phyloP scores from a whole-genome alignment of 2,113 vertebrate species.

The Ochotona princeps region DNA sequence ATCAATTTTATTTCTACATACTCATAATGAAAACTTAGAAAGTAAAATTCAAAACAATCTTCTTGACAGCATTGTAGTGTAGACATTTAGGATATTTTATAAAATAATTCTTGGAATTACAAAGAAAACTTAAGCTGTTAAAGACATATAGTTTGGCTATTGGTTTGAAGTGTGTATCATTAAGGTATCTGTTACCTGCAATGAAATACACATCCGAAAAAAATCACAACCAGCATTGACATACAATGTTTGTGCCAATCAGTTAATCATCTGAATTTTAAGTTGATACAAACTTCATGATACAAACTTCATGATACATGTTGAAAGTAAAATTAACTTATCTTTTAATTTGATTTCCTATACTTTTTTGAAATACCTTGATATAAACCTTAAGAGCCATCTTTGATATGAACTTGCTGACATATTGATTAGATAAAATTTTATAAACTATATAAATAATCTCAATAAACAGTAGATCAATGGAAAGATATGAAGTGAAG shows the following conservation, averaged over 20 bases:
- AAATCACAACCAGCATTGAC: background rate
- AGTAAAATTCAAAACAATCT: background rate
- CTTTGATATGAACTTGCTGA: background rate
- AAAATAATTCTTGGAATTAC: background rate
- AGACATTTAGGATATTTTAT: background rate
- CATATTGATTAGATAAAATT: background rate
- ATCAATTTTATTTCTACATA: background rate
- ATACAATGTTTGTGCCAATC: background rate
- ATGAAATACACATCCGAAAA: background rate
- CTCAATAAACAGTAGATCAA: background rate
- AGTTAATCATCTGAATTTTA: background rate
- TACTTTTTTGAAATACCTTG: no score
- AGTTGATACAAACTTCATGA: background rate
- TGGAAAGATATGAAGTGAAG: background rate
- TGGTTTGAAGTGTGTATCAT: background rate
- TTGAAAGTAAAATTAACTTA: background rate
- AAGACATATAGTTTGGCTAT: background rate
- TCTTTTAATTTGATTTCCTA: no score
- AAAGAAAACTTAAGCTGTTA: background rate
- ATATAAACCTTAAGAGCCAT: background rate
- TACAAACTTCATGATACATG: background rate
- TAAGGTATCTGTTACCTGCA: background rate
- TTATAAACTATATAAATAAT: no score
- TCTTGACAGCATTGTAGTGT: background rate
- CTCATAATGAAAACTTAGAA: background rate